A percentile compares a stretch with the other conserved stretches of the same genome.
Evolutionary conservation across 2,113 vertebrate genomes (phyloP).

Genomic region (Oncorhynchus nerka): DNA sequence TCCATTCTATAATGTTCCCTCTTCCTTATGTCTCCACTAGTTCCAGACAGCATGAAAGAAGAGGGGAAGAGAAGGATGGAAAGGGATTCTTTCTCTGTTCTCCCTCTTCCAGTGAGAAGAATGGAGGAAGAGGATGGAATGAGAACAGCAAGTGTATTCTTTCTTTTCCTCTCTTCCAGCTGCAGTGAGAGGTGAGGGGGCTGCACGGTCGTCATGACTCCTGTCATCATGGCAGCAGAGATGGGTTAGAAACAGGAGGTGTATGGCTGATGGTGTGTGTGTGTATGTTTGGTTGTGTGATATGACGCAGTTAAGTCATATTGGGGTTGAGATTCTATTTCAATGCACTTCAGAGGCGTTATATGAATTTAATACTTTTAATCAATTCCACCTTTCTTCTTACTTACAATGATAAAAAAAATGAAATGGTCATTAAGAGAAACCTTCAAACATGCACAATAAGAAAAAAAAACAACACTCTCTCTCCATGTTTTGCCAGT

Average conservation of each 20-base stretch:
- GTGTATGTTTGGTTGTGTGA: not conserved
- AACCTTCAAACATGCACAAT: conserved; percentile 31
- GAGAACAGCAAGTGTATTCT: not conserved
- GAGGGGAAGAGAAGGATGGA: not conserved
- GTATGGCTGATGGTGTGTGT: conserved; percentile 7
- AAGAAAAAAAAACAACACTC: conserved; percentile 28
- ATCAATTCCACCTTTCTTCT: conserved; percentile 32
- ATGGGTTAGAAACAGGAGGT: conserved; percentile 52
- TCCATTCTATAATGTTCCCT: conserved; percentile 4
- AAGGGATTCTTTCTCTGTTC: conserved; percentile 34
- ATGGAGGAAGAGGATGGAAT: too few relatives aligned
- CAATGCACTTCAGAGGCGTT: not conserved
- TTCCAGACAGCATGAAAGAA: not conserved
- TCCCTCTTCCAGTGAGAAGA: conserved; percentile 2
- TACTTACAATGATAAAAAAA: conserved; percentile 45
- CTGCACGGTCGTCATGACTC: conserved; percentile 58
- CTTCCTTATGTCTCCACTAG: not conserved
- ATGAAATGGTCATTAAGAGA: conserved; percentile 25
- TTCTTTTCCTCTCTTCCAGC: conserved; percentile 26
- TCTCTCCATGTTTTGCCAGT: conserved; percentile 1
- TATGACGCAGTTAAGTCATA: conserved; percentile 5
- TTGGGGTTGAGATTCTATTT: too few relatives aligned
- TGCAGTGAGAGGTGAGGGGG: conserved; percentile 46
- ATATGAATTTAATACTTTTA: conserved; percentile 38
- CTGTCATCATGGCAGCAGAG: conserved; percentile 65